Evolutionary conservation across 2,888 invertebrate genomes (phyloP).

Genomic region (Tiliacea citrago): DNA sequence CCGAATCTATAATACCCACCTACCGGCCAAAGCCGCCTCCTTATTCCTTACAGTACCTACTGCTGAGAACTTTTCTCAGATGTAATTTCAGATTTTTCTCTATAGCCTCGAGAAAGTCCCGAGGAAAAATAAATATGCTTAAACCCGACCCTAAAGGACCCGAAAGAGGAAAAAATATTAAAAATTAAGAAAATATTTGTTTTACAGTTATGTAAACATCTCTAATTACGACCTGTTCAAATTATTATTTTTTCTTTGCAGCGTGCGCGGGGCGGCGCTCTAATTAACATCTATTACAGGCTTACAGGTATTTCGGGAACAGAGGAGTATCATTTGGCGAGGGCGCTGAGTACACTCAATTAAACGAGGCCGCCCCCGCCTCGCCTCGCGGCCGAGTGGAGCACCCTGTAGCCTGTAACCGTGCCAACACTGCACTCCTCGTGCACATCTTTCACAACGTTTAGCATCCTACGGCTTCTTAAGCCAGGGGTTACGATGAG

Average conservation of each 20-base stretch:
- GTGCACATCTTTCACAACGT: conserved; percentile 25
- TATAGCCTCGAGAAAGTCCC: conserved; percentile 81
- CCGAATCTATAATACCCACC: conserved; percentile 2
- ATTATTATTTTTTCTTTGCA: conserved; percentile 89
- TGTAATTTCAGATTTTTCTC: conserved; percentile 86
- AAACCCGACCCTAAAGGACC: conserved; percentile 84
- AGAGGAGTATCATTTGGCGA: conserved; percentile 88
- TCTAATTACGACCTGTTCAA: conserved; percentile 90
- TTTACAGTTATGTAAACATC: conserved; percentile 90
- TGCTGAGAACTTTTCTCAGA: conserved; percentile 76
- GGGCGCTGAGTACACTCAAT: conserved; percentile 90
- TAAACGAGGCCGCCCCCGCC: conserved; percentile 80
- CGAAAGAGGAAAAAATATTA: conserved; percentile 86
- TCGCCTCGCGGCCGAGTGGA: conserved; percentile 50
- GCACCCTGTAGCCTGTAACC: conserved; percentile 38
- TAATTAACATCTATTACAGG: conserved; percentile 90
- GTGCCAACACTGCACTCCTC: conserved; percentile 52
- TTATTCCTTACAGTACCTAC: conserved; percentile 52
- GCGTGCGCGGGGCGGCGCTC: conserved; percentile 82
- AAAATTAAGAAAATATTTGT: conserved; percentile 90
- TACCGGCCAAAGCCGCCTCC: conserved; percentile 39
- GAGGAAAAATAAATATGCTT: conserved; percentile 88
- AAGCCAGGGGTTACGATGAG: not conserved
- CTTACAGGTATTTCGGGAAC: conserved; percentile 89
- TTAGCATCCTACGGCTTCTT: conserved; percentile 11